Conservation (phyloP, 53 echinoderm and acorn worm genomes). For the Henricia sp. region DNA sequence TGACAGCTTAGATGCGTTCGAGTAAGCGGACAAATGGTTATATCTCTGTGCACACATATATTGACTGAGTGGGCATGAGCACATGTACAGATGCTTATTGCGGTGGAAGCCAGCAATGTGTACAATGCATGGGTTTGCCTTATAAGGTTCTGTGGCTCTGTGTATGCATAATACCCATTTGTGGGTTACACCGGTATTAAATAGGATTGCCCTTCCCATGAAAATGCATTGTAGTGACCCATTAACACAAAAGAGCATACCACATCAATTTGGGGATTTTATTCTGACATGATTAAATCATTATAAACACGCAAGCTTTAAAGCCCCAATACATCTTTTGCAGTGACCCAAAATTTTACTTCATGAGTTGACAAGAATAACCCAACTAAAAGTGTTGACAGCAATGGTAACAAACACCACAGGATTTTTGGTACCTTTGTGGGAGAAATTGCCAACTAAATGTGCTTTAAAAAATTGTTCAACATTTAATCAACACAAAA, state of each 20-base stretch:
- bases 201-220: conserved; percentile 24
- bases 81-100: conserved; percentile 22
- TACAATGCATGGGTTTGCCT: conserved; percentile 45
- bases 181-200: background rate
- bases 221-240: conserved; percentile 1
- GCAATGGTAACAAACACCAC: no score
- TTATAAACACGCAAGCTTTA: background rate
- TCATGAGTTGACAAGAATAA: no score
- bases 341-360: no score
- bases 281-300: background rate
- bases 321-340: background rate
- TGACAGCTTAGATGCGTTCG: background rate
- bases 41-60: background rate
- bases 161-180: background rate
- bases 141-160: conserved; percentile 28
- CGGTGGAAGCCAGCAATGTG: conserved; percentile 18
- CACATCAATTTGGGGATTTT: conserved; percentile 3
- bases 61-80: conserved; percentile 25
- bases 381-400: no score
- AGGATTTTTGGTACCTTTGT: no score
- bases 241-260: conserved; percentile 8
- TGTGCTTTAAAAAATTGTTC: no score
- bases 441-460: no score
- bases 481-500: no score
- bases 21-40: background rate